Percentiles rank a stretch among this genome's conserved stretches.
phyloP scores from a whole-genome alignment of 37 sponge, comb jelly and placozoan species.

The Theonella swinhoei region DNA sequence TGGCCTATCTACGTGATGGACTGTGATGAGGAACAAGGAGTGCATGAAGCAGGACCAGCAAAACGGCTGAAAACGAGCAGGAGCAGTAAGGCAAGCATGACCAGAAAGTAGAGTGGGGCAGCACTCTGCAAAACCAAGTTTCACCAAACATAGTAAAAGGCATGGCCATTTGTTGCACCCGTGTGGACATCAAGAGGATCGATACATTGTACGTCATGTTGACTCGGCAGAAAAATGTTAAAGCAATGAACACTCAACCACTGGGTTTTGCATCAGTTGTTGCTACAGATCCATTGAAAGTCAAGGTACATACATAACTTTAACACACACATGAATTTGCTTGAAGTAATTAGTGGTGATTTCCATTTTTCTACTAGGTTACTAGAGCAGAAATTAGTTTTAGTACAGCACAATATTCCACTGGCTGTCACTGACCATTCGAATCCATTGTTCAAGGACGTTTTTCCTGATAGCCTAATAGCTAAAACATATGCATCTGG shows the following conservation, averaged over 20 bases:
- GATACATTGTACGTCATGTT: constrained; percentile 42
- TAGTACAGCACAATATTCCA: constrained; percentile 61
- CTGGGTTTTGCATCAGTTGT: no score
- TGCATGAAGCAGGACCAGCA: no score
- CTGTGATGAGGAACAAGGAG: no score
- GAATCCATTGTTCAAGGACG: constrained; percentile 45
- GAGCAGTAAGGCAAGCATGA: no score
- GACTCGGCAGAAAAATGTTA: constrained; percentile 19
- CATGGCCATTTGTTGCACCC: constrained; percentile 46
- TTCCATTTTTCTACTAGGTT: no score
- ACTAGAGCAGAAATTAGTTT: constrained; percentile 55
- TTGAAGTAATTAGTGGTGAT: no score
- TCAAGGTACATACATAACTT: no score
- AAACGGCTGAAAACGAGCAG: no score
- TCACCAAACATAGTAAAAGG: constrained; percentile 23
- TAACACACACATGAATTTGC: no score
- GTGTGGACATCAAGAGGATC: constrained; percentile 55
- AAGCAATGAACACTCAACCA: constrained; percentile 3
- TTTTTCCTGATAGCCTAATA: constrained; percentile 58
- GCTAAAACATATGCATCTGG: constrained; percentile 46
- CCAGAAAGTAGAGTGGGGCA: no score
- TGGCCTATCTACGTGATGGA: no score
- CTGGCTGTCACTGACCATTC: constrained; percentile 62
- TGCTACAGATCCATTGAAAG: no score
- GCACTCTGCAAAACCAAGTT: constrained; percentile 49